These are phyloP conservation scores for Pegea sp. DNA, from an alignment of 23 tunicate genomes.

Conservation along the genomic window DNA sequence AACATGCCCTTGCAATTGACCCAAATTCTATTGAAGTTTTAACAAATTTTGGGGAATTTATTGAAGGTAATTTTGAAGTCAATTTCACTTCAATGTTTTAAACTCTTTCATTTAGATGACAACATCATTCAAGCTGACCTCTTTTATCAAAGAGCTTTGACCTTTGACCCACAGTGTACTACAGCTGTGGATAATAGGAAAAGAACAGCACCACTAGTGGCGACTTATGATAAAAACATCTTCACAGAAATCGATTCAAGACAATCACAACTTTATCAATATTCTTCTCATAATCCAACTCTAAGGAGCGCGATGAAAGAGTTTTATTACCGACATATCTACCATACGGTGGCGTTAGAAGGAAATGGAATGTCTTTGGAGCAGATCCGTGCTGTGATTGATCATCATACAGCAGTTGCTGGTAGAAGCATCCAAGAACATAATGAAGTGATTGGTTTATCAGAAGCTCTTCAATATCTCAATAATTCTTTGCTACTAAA, in stretches of 20 bases:
- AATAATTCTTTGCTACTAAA: slow-evolving; percentile 84
- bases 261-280: slow-evolving; percentile 64
- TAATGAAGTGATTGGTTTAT: slow-evolving; percentile 81
- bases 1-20: slow-evolving; percentile 61
- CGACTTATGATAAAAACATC: slow-evolving; percentile 39
- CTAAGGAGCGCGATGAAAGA: slow-evolving; percentile 77
- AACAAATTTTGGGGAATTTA: slow-evolving; percentile 68
- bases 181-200: slow-evolving; percentile 61
- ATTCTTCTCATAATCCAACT: slow-evolving; percentile 57
- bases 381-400: slow-evolving; percentile 38
- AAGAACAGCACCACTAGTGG: slow-evolving; percentile 70
- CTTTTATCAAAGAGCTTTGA: slow-evolving; percentile 60
- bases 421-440: slow-evolving; percentile 75
- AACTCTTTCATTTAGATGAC: slow-evolving; percentile 9
- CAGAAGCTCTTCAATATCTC: slow-evolving; percentile 66
- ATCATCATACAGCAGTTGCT: slow-evolving; percentile 26
- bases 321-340: slow-evolving; percentile 74
- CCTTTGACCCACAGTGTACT: slow-evolving; percentile 39
- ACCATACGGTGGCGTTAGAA: slow-evolving; percentile 86
- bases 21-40: slow-evolving; percentile 49
- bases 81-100: neutral
- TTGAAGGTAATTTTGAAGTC: slow-evolving; percentile 21
- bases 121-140: slow-evolving; percentile 74
- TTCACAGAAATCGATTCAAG: slow-evolving; percentile 39
- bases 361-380: slow-evolving; percentile 69